Percentiles rank a stretch among this genome's conserved stretches.
Conservation (phyloP, 2,113 vertebrate species). For the Promerops cafer region DNA sequence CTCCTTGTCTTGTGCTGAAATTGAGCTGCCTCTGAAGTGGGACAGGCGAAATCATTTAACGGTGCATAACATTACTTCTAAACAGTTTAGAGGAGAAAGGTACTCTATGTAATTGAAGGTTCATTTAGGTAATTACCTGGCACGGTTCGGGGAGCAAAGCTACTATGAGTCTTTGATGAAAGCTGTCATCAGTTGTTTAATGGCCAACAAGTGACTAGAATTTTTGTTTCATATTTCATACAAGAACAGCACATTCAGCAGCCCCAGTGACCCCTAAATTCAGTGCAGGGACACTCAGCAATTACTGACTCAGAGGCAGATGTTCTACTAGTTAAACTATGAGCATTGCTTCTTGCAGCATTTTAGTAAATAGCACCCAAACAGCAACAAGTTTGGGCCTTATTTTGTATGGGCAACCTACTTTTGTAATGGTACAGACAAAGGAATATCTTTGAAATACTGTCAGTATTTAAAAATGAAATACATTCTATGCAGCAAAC, state of each 20-base stretch:
- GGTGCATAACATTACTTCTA: background rate
- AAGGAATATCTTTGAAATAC: background rate
- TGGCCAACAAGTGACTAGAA: conserved; percentile 11
- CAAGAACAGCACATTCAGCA: conserved; percentile 28
- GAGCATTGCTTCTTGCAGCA: background rate
- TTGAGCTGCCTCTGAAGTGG: background rate
- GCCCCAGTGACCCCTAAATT: conserved; percentile 12
- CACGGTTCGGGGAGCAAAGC: background rate
- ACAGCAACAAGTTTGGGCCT: background rate
- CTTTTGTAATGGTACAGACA: background rate
- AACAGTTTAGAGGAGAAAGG: conserved; percentile 8
- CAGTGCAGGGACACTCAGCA: background rate
- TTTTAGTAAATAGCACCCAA: background rate
- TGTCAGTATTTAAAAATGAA: background rate
- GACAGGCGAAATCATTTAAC: background rate
- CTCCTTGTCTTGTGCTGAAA: background rate
- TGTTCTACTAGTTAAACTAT: background rate
- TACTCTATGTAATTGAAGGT: conserved; percentile 26
- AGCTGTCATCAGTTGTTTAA: conserved; percentile 36
- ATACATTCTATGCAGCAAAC: background rate
- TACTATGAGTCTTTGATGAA: conserved; percentile 12
- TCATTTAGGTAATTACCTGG: conserved; percentile 46
- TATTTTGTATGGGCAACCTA: background rate
- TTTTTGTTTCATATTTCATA: conserved; percentile 33
- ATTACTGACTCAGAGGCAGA: conserved; percentile 13